Evolutionary conservation across 2,797 vertebrate genomes (phyloP).

Genomic region (Enteromius afrohamiltoni): DNA sequence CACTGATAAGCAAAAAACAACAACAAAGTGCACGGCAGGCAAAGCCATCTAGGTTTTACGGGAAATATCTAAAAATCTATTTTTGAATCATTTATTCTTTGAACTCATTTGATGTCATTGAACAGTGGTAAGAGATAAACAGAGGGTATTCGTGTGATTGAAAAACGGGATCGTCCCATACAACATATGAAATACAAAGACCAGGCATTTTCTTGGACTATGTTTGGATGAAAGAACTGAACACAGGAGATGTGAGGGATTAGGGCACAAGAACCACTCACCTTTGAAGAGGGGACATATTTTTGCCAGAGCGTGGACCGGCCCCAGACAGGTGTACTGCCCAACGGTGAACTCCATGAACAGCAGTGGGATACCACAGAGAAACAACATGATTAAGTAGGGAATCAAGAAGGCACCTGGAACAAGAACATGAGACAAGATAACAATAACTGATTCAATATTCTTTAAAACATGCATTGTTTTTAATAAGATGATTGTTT

Average conservation of each 20-base stretch:
- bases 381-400: slow-evolving; percentile 76
- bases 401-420: slow-evolving; percentile 81
- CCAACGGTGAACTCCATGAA: slow-evolving; percentile 79
- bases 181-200: not conserved
- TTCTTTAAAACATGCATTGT: not conserved
- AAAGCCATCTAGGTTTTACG: not conserved
- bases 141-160: not conserved
- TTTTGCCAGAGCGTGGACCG: slow-evolving; percentile 75
- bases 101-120: not conserved
- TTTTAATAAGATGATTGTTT: not conserved
- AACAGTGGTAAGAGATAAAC: not conserved
- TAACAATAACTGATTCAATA: not conserved
- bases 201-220: slow-evolving; percentile 58
- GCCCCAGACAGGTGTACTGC: slow-evolving; percentile 77
- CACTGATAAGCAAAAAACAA: not conserved
- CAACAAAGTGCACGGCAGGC: too few relatives aligned
- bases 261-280: slow-evolving; percentile 63
- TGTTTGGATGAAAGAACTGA: not conserved
- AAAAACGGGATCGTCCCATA: not conserved
- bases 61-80: not conserved
- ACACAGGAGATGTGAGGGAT: not conserved
- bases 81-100: not conserved
- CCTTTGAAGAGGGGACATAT: slow-evolving; percentile 82
- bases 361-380: slow-evolving; percentile 80
- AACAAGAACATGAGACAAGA: slow-evolving; percentile 7